Evolutionary conservation across 2,888 invertebrate species (phyloP).

Genomic region (Timema cristinae): DNA sequence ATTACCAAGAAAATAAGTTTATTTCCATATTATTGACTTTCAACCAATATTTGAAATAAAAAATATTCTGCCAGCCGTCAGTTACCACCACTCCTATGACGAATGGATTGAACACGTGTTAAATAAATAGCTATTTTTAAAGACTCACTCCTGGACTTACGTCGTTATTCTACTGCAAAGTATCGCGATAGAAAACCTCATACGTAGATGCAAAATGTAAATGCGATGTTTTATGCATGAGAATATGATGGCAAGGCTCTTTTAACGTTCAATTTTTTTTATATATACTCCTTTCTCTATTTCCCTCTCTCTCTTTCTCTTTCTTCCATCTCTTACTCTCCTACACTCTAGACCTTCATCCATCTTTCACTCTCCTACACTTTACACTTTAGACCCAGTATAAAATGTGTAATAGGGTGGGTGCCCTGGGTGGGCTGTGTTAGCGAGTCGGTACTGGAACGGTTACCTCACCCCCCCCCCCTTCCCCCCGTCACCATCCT

Average conservation of each 20-base stretch:
- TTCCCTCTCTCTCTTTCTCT: neutral
- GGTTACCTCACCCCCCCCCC: neutral
- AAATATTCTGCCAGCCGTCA: too few species aligned
- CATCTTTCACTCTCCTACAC: too few species aligned
- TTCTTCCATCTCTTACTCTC: constrained; percentile 8
- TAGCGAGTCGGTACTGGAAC: constrained; percentile 7
- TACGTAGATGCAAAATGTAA: constrained; percentile 18
- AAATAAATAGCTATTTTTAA: too few species aligned
- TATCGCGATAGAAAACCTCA: neutral
- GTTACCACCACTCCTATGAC: too few species aligned
- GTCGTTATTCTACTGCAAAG: too few species aligned
- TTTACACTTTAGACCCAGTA: too few species aligned
- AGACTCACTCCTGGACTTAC: too few species aligned
- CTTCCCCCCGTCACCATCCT: neutral
- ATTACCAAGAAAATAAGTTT: too few species aligned
- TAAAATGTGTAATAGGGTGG: constrained; percentile 28
- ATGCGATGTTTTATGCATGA: constrained; percentile 24
- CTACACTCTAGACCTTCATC: constrained; percentile 14
- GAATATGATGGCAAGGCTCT: constrained; percentile 19
- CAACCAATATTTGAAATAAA: too few species aligned
- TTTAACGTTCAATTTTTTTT: constrained; percentile 23
- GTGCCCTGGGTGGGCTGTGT: neutral
- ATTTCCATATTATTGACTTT: too few species aligned
- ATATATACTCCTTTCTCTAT: neutral
- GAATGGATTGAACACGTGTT: too few species aligned